Percentiles rank a stretch among this genome's conserved stretches.
Evolutionary conservation across 2,888 invertebrate species (phyloP).

Genomic region (Ectobius pallidus): DNA sequence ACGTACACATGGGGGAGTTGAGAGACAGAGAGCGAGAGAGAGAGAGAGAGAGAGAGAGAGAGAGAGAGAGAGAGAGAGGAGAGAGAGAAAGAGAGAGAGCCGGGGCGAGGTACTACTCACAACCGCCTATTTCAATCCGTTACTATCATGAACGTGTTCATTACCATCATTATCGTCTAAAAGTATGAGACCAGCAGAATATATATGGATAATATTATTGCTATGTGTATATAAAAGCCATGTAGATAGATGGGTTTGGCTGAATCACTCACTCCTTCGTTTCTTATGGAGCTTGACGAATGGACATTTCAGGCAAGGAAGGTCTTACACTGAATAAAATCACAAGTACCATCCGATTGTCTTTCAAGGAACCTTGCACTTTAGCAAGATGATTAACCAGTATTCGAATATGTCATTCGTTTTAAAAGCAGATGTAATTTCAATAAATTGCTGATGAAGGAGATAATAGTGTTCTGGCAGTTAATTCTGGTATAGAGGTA

Average conservation of each 20-base stretch:
- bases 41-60: too few relatives aligned
- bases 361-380: too few relatives aligned
- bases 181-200: not conserved
- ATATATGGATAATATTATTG: not conserved
- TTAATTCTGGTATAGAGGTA: too few relatives aligned
- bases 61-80: too few relatives aligned
- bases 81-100: too few relatives aligned
- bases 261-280: slow-evolving; percentile 24
- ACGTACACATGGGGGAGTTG: not conserved
- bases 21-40: too few relatives aligned
- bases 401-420: too few relatives aligned
- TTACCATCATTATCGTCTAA: slow-evolving; percentile 30
- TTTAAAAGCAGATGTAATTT: too few relatives aligned
- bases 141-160: slow-evolving; percentile 36
- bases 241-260: not conserved
- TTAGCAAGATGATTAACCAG: too few relatives aligned
- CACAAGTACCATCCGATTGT: too few relatives aligned
- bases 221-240: slow-evolving; percentile 5
- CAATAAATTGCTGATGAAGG: too few relatives aligned
- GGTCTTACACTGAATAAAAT: slow-evolving; percentile 31
- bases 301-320: slow-evolving; percentile 15
- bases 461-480: too few relatives aligned
- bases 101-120: slow-evolving; percentile 23
- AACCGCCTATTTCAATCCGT: slow-evolving; percentile 33
- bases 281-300: slow-evolving; percentile 29